Conservation (phyloP, 2,888 invertebrate genomes). For the Ormyrus thymus region DNA sequence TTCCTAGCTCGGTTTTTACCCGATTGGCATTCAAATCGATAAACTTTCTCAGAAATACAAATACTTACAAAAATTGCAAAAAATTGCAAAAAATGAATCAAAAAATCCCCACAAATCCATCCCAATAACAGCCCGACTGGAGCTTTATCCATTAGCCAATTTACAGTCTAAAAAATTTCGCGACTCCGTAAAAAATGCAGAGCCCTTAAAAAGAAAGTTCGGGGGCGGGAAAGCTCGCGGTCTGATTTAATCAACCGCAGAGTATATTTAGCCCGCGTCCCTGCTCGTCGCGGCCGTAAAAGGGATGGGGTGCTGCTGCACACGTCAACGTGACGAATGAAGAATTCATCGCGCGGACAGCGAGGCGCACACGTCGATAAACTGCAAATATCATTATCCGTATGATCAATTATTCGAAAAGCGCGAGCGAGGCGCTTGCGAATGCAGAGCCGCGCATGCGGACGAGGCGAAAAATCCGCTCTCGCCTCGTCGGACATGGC, state of each 20-base stretch:
- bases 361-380: slow-evolving; percentile 19
- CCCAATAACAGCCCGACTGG: too few species aligned
- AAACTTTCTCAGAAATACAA: too few species aligned
- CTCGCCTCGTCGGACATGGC: background rate
- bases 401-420: slow-evolving; percentile 50
- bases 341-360: slow-evolving; percentile 34
- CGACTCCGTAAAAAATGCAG: too few species aligned
- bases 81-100: too few species aligned
- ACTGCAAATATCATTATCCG: slow-evolving; percentile 50
- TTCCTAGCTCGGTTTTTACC: too few species aligned
- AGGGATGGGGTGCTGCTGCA: background rate
- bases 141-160: too few species aligned
- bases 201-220: too few species aligned
- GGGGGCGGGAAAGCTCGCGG: too few species aligned
- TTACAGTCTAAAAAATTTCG: too few species aligned
- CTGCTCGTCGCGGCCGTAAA: background rate
- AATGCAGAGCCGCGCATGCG: slow-evolving; percentile 24
- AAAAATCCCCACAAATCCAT: too few species aligned
- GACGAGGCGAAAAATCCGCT: slow-evolving; percentile 40
- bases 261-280: slow-evolving; percentile 21
- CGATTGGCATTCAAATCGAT: too few species aligned
- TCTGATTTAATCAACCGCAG: slow-evolving; percentile 11
- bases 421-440: slow-evolving; percentile 3
- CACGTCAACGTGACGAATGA: slow-evolving; percentile 28
- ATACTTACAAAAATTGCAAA: too few species aligned